Base-by-base conservation (phyloP, 1,140 invertebrate species). In the Sycophaga agraensis region DNA sequence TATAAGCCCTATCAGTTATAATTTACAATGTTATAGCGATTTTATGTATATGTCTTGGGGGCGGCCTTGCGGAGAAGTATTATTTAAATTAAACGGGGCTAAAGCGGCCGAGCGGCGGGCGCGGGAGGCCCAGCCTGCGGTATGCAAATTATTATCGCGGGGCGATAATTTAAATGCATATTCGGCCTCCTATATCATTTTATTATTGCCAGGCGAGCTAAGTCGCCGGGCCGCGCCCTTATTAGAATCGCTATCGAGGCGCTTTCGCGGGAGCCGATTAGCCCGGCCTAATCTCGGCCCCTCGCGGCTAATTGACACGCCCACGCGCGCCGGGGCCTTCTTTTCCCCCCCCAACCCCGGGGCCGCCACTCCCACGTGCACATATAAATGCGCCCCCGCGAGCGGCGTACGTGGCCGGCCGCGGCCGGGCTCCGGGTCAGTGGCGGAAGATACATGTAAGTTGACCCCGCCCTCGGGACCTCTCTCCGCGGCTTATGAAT, bases 31-130 rank as follows among this genome's bases (percentile, higher is more conserved):
- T 81, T 81, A 81, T 80, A 78, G 79, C 79, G 72, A 79, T 80
- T 80, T 80, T 81, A 81, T 81, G 79, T 81, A 81, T 80, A 81
- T 81, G 77, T 78, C 75, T 61, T 64, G 73, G 68, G 68, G 48
- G 65, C 59, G 67, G 63, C 28, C 59, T 67, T 67, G 71, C 76
- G 76, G 61, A 66, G 75, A 79, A 80, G 77, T 79, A 81, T 81
- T 81, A 81, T 81, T 81, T 80, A 81, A 80, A 81, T 81, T 80
- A 81, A 81, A 81, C 79, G 78, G 73, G 77, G 78, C 77, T 81
- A 80, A 80, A 81, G 77, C 79, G 80, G 77, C 77, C 77, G 77
- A 79, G 77, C 74, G 73, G 68, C 45, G 69, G 69, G 65, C 68
- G 65, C 53, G 63, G 68, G 68, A 63, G 69, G 71, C 70, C 67